phyloP scores from a whole-genome alignment of 1,140 invertebrate species.

The Euura lappo region DNA sequence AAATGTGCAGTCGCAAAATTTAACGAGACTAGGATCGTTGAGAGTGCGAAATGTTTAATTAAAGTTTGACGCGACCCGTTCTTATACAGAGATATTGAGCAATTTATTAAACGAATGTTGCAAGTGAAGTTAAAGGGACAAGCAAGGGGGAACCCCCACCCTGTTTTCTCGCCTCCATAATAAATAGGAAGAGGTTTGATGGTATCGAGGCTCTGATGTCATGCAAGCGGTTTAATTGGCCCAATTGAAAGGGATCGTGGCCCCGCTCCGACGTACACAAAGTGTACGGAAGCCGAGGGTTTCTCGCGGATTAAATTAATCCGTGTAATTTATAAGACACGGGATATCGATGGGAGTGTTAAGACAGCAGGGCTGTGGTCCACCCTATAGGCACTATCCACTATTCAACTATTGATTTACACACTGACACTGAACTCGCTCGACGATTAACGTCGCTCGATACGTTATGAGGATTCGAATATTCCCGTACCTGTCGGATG shows the following conservation, averaged over 20 bases:
- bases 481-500: slow-evolving; percentile 40
- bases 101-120: no score
- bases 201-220: slow-evolving; percentile 44
- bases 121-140: not conserved
- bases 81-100: no score
- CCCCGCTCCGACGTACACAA: slow-evolving; percentile 30
- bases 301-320: not conserved
- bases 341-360: not conserved
- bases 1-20: no score
- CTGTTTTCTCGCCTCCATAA: slow-evolving; percentile 21
- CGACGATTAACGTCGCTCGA: slow-evolving; percentile 18
- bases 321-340: slow-evolving; percentile 1
- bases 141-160: slow-evolving; percentile 23
- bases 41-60: no score
- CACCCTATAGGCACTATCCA: slow-evolving; percentile 13
- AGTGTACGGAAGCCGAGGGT: no score
- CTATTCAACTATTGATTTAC: slow-evolving; percentile 46
- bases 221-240: slow-evolving; percentile 50
- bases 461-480: slow-evolving; percentile 3
- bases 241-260: slow-evolving; percentile 45
- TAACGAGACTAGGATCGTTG: no score
- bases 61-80: no score
- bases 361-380: slow-evolving; percentile 36
- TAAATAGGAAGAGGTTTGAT: slow-evolving; percentile 45
- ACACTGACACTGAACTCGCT: slow-evolving; percentile 14